Base-by-base conservation (phyloP, 2,797 vertebrate species). In the Sciaenops ocellatus region DNA sequence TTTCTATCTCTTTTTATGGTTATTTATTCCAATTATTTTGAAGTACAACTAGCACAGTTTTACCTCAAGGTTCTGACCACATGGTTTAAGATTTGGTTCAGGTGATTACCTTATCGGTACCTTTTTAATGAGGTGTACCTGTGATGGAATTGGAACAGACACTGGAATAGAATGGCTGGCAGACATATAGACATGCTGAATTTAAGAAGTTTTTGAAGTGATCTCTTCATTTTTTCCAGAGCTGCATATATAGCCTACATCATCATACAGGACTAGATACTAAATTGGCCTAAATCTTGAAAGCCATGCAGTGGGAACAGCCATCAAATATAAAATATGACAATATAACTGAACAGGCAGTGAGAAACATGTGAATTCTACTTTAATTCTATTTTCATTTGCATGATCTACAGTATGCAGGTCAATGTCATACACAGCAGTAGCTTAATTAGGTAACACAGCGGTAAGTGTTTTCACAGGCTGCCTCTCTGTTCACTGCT, bases 401-500 rank as follows among this genome's bases (percentile, higher is more conserved):
- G 28, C 60, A 44, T 51, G 41, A 7, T 54, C n/a, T 55, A 17
- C 12, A 16, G 65, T 26, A 11, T 16, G 5, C 67, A 69, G 77
- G 66, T 72, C 61, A 73, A 44, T 61, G 44, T 28, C 63, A 50
- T 65, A 48, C 73, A 30, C 80, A 63, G 72, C 47, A 66, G 86
- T 59, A 83, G 70, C 73, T 66, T 82, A 60, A 90, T 88, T 80
- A 85, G 73, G 63, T 63, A 78, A 66, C 64, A 34, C 42, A 47
- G 59, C 8, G 16, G 2, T 84, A 82, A 93, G 52, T 63, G 79
- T 46, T 92, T 91, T 64, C 75, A 73, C 87, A 92, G 89, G 83
- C 84, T 42, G 56, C 60, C 68, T 73, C 47, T 59, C 42, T 54
- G 57, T 70, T 77, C 52, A 28, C 69, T 69, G 67, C 85, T 82